phyloP scores from a whole-genome alignment of 2,888 invertebrate species.

The Odontocerum albicorne region DNA sequence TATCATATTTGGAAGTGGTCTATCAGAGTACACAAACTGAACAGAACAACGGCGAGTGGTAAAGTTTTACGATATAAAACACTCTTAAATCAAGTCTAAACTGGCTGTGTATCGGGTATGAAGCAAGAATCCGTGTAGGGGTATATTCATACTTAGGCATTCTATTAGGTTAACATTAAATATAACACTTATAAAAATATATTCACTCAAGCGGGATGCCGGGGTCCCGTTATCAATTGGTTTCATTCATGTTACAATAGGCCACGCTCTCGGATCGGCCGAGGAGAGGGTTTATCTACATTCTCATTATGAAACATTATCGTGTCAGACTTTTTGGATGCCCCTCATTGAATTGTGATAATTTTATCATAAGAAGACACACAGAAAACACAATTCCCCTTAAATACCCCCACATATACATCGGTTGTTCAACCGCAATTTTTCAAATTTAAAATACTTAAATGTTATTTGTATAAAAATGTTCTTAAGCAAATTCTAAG shows the following conservation, averaged over 20 bases:
- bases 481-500: conserved; percentile 23
- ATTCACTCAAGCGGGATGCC: conserved; percentile 9
- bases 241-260: too few species aligned
- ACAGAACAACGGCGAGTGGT: too few species aligned
- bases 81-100: conserved; percentile 4
- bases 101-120: conserved; percentile 15
- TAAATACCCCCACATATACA: background rate
- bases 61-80: too few species aligned
- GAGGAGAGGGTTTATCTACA: too few species aligned
- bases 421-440: conserved; percentile 16
- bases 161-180: conserved; percentile 23
- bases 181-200: conserved; percentile 34
- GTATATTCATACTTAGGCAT: conserved; percentile 9
- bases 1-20: too few species aligned
- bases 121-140: conserved; percentile 5
- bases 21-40: too few species aligned
- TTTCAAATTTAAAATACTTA: conserved; percentile 24
- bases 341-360: conserved; percentile 1
- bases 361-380: conserved; percentile 26
- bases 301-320: too few species aligned
- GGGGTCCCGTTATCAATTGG: background rate
- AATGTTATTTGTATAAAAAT: conserved; percentile 29
- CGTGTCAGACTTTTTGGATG: background rate
- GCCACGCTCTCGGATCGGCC: too few species aligned
- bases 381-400: conserved; percentile 4